Conservation (phyloP, 2,797 vertebrate species). For the Cuculus canorus region DNA sequence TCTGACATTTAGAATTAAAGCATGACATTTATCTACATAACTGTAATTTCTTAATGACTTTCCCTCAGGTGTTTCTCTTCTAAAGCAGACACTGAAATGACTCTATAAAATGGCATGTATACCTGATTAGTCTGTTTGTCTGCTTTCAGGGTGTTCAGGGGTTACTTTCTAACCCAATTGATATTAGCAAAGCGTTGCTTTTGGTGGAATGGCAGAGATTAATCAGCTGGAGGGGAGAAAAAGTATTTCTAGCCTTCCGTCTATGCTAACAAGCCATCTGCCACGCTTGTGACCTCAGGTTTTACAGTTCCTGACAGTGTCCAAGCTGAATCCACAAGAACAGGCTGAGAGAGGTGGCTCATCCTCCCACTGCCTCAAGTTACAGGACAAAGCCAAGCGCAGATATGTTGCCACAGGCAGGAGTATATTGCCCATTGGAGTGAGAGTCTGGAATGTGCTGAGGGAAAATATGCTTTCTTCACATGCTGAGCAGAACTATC, state of each 20-base stretch:
- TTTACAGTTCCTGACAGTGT: not conserved
- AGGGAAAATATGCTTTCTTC: not conserved
- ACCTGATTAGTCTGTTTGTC: not conserved
- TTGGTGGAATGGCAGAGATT: not conserved
- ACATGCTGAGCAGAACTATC: not conserved
- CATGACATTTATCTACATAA: slow-evolving; percentile 1
- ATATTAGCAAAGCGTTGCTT: not conserved
- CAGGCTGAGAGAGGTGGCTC: not conserved
- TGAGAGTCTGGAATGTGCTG: not conserved
- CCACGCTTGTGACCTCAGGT: not conserved
- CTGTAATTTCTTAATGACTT: slow-evolving; percentile 1
- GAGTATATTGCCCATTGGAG: not conserved
- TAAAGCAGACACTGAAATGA: not conserved
- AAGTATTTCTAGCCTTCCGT: not conserved
- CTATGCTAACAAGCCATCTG: not conserved
- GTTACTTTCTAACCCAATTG: not conserved
- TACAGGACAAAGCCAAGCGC: not conserved
- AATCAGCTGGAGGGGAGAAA: not conserved
- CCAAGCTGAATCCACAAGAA: not conserved
- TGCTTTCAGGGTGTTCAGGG: not conserved
- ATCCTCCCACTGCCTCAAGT: not conserved
- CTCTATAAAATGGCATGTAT: not conserved
- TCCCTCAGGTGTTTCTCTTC: not conserved
- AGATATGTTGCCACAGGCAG: not conserved
- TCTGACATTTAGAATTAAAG: not conserved